These are phyloP conservation scores for Kryptolebias ocellatus DNA, from an alignment of 2,797 vertebrate genomes.

Conservation along the genomic window DNA sequence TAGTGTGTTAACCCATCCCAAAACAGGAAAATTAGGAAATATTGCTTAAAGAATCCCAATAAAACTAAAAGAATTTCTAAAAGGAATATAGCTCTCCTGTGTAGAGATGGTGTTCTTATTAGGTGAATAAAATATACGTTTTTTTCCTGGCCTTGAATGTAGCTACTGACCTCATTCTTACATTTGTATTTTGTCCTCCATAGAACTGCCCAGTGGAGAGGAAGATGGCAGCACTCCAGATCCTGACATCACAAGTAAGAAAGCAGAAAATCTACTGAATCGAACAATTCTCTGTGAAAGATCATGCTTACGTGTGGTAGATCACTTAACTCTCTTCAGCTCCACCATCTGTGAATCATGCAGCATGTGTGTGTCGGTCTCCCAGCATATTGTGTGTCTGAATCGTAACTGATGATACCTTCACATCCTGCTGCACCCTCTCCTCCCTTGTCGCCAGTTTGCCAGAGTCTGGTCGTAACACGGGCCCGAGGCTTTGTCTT, in stretches of 20 bases:
- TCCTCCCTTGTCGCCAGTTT: slow-evolving; percentile 30
- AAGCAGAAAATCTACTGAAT: slow-evolving; percentile 12
- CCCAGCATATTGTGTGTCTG: not conserved
- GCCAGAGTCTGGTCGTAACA: slow-evolving; percentile 69
- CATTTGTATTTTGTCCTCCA: slow-evolving; percentile 32
- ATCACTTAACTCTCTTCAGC: slow-evolving; percentile 36
- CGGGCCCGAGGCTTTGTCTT: slow-evolving; percentile 57
- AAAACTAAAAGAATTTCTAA: not conserved
- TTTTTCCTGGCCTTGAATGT: slow-evolving; percentile 1
- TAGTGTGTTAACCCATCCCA: slow-evolving; percentile 17
- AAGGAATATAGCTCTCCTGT: not conserved
- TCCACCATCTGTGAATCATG: slow-evolving; percentile 35
- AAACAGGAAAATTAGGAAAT: slow-evolving; percentile 4
- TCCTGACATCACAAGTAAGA: slow-evolving; percentile 74
- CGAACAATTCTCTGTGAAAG: slow-evolving; percentile 13
- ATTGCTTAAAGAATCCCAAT: not conserved
- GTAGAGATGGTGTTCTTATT: slow-evolving; percentile 8
- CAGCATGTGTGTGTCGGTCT: not conserved
- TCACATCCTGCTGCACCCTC: slow-evolving; percentile 62
- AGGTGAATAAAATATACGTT: slow-evolving; percentile 2
- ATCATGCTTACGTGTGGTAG: slow-evolving; percentile 30
- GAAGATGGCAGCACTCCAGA: slow-evolving; percentile 82
- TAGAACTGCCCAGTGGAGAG: slow-evolving; percentile 81
- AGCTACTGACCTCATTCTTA: not conserved
- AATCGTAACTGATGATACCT: slow-evolving; percentile 58